A percentile compares a stretch with the other conserved stretches of the same genome.
Conservation (phyloP, 2,113 vertebrate species). For the Oryzias woworae region DNA sequence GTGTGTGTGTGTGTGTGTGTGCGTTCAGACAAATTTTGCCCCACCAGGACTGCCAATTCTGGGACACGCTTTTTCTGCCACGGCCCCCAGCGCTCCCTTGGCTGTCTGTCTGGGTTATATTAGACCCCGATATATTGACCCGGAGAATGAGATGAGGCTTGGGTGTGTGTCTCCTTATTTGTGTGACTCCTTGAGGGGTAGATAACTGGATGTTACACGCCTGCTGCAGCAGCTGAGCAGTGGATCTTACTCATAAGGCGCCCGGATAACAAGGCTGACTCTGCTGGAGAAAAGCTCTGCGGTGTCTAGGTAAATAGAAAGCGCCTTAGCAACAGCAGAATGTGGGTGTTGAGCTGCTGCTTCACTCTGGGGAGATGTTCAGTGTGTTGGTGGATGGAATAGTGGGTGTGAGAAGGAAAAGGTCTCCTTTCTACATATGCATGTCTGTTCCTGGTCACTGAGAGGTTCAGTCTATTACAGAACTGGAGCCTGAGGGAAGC, state of each 20-base stretch:
- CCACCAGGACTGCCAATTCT: slow-evolving; percentile 40
- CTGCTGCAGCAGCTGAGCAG: slow-evolving; percentile 33
- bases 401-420: slow-evolving; percentile 42
- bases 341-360: slow-evolving; percentile 54
- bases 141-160: slow-evolving; percentile 28
- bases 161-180: slow-evolving; percentile 19
- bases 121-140: slow-evolving; percentile 41
- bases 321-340: slow-evolving; percentile 37
- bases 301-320: slow-evolving; percentile 50
- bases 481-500: slow-evolving; percentile 29
- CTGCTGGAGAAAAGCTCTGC: slow-evolving; percentile 40
- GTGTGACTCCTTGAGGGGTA: slow-evolving; percentile 12
- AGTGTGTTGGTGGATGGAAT: slow-evolving; percentile 38
- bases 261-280: slow-evolving; percentile 61
- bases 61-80: slow-evolving; percentile 27
- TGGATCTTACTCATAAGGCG: slow-evolving; percentile 45
- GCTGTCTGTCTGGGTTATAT: slow-evolving; percentile 43
- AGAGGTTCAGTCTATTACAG: slow-evolving; percentile 35
- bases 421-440: slow-evolving; percentile 48
- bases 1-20: slow-evolving; percentile 15
- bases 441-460: slow-evolving; percentile 24
- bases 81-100: slow-evolving; percentile 23
- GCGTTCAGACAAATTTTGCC: slow-evolving; percentile 18
- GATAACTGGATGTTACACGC: slow-evolving; percentile 36
- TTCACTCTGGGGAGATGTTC: slow-evolving; percentile 45